A percentile compares a stretch with the other conserved stretches of the same genome.
These are phyloP conservation scores for Cyphomyrus discorhynchus DNA, from an alignment of 2,113 vertebrate genomes.

Conservation along the genomic window DNA sequence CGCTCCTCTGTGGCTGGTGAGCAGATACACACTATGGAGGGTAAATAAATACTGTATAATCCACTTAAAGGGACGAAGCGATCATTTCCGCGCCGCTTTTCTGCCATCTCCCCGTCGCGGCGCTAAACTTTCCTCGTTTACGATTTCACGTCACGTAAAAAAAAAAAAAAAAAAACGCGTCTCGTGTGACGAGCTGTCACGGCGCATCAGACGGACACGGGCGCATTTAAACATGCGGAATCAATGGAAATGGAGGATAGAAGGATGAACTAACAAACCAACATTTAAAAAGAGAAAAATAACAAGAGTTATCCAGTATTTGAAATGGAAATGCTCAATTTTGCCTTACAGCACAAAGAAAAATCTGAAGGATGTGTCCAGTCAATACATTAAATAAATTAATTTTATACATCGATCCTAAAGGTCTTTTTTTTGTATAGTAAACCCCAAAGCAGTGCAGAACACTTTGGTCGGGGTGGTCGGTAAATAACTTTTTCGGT, in stretches of 20 bases:
- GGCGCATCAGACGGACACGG: background rate
- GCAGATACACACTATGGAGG: background rate
- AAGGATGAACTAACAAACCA: background rate
- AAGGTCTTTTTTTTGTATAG: background rate
- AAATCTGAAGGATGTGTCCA: background rate
- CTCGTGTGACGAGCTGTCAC: background rate
- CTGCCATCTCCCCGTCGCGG: slow-evolving; percentile 11
- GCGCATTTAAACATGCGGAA: background rate
- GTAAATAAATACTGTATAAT: slow-evolving; percentile 5
- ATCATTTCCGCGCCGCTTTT: slow-evolving; percentile 3
- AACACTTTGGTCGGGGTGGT: background rate
- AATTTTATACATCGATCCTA: background rate
- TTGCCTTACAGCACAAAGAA: background rate
- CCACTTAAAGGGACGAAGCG: slow-evolving; percentile 14
- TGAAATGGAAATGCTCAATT: background rate
- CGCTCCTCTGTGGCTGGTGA: background rate
- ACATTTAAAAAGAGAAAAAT: background rate
- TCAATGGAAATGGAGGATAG: background rate
- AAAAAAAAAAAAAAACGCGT: background rate
- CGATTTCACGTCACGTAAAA: background rate
- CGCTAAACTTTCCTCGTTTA: background rate
- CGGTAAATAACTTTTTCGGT: background rate
- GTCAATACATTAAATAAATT: background rate
- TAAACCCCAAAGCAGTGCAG: background rate
- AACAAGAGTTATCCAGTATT: background rate